Evolutionary conservation across 2,113 vertebrate species (phyloP).

Genomic region (Ploceus nigricollis): DNA sequence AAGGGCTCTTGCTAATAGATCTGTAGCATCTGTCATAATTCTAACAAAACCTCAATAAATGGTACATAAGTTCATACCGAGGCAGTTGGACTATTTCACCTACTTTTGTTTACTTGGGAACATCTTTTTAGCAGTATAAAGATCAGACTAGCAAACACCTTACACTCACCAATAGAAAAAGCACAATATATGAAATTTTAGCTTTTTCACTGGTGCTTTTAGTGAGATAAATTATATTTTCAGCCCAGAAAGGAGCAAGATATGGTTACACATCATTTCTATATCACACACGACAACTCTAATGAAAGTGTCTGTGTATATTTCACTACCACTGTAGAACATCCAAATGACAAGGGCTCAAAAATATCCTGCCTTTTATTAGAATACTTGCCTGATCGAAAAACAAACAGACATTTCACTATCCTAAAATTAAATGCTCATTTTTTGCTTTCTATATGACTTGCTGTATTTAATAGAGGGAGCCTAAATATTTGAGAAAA

Average conservation of each 20-base stretch:
- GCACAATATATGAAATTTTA: background rate
- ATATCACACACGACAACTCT: background rate
- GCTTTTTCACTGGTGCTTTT: background rate
- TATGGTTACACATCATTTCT: background rate
- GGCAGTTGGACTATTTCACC: background rate
- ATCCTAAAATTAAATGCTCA: background rate
- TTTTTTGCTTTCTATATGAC: background rate
- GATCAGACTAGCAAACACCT: background rate
- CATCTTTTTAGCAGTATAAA: background rate
- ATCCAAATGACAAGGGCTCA: constrained; percentile 1
- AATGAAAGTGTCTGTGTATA: background rate
- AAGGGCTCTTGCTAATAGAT: background rate
- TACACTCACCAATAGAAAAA: background rate
- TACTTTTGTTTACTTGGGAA: background rate
- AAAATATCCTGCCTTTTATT: constrained; percentile 4
- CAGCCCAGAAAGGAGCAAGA: background rate
- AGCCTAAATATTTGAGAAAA: background rate
- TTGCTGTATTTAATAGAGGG: background rate
- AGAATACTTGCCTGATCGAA: background rate
- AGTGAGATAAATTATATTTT: background rate
- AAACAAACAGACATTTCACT: background rate
- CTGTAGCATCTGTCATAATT: background rate
- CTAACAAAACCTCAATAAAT: background rate
- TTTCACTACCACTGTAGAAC: background rate
- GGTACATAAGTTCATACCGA: background rate